phyloP scores from a whole-genome alignment of 2,888 invertebrate species.

The Nesidiocoris tenuis region DNA sequence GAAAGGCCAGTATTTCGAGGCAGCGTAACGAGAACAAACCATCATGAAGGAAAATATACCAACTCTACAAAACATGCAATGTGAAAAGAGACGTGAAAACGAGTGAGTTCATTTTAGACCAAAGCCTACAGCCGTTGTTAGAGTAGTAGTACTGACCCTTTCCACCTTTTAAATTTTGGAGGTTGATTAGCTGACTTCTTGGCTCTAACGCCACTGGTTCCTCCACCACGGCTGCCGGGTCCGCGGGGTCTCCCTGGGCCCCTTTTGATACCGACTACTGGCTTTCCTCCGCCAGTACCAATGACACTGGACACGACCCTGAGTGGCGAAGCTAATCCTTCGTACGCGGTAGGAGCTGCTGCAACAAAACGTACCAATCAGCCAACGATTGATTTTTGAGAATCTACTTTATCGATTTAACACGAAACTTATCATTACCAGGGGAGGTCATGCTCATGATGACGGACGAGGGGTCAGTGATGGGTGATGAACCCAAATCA shows the following conservation, averaged over 20 bases:
- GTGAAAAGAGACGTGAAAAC: not conserved
- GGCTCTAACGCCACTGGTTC: constrained; percentile 53
- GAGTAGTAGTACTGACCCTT: constrained; percentile 51
- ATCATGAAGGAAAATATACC: not conserved
- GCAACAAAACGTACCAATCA: constrained; percentile 2
- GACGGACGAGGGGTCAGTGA: constrained; percentile 48
- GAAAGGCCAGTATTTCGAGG: no score
- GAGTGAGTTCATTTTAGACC: not conserved
- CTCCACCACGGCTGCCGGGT: constrained; percentile 77
- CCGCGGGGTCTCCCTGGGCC: constrained; percentile 74
- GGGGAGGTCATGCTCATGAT: constrained; percentile 49
- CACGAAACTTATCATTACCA: constrained; percentile 32
- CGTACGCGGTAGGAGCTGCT: constrained; percentile 61
- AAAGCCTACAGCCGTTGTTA: not conserved
- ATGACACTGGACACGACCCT: constrained; percentile 59
- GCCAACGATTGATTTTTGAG: not conserved
- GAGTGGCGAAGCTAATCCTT: constrained; percentile 64
- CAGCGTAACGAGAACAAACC: no score
- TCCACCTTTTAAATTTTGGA: constrained; percentile 55
- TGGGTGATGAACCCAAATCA: constrained; percentile 49
- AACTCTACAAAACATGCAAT: not conserved
- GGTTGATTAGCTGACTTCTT: constrained; percentile 52
- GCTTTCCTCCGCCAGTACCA: constrained; percentile 42
- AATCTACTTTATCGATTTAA: not conserved
- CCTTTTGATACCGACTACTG: constrained; percentile 56